These are phyloP conservation scores for Halichoeres trimaculatus DNA, from an alignment of 2,113 vertebrate species.

Conservation along the genomic window DNA sequence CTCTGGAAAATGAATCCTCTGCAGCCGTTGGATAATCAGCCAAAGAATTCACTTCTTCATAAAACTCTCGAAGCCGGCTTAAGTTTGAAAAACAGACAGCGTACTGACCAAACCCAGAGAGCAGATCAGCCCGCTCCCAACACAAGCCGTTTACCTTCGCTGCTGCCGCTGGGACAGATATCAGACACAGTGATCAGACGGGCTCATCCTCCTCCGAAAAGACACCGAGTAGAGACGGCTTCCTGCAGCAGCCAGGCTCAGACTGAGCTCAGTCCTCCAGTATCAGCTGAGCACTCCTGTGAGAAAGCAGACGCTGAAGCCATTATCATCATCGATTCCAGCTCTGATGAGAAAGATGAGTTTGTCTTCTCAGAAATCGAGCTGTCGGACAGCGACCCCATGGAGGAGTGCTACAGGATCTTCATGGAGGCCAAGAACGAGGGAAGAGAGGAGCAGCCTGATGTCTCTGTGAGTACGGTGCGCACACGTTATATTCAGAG, in stretches of 20 bases:
- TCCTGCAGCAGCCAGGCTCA: neutral
- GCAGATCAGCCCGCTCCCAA: constrained; percentile 4
- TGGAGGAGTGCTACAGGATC: constrained; percentile 85
- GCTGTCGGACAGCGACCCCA: constrained; percentile 81
- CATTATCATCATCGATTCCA: constrained; percentile 51
- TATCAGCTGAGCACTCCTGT: constrained; percentile 4
- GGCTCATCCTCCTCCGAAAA: neutral
- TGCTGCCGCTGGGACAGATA: constrained; percentile 29
- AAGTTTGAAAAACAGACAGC: neutral
- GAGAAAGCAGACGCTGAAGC: neutral
- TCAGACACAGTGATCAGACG: constrained; percentile 17
- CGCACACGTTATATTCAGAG: neutral
- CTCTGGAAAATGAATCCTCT: constrained; percentile 11
- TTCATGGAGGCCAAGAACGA: constrained; percentile 79
- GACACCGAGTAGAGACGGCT: neutral
- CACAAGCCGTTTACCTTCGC: neutral
- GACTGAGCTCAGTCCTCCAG: neutral
- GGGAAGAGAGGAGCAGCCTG: constrained; percentile 8
- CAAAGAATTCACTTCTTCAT: constrained; percentile 10
- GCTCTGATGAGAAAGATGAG: constrained; percentile 70
- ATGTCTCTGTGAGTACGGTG: constrained; percentile 68
- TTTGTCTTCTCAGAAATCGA: constrained; percentile 75
- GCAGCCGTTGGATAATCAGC: neutral
- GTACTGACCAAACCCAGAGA: neutral
- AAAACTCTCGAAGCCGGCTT: neutral